A percentile compares a stretch with the other conserved stretches of the same genome.
These are phyloP conservation scores for Chaetogeoica ovagalla DNA, from an alignment of 2,888 invertebrate species.

Conservation along the genomic window DNA sequence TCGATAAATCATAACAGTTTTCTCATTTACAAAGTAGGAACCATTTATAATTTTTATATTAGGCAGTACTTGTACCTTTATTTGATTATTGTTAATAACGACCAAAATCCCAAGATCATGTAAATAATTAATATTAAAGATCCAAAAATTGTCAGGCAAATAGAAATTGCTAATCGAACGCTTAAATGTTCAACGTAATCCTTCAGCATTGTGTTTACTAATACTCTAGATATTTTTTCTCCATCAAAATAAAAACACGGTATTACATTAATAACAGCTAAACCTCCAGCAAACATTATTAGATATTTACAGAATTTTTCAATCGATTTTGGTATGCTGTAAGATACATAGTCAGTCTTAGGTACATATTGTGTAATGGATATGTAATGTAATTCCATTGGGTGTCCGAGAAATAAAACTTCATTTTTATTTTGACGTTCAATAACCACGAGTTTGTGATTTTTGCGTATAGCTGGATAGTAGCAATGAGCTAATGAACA, in stretches of 20 bases:
- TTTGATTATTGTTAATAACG: constrained; percentile 50
- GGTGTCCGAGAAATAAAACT: constrained; percentile 80
- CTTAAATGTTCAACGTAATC: constrained; percentile 63
- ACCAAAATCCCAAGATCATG: constrained; percentile 65
- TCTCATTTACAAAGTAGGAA: constrained; percentile 19
- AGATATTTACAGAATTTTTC: constrained; percentile 79
- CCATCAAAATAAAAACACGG: constrained; percentile 95
- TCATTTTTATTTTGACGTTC: constrained; percentile 59
- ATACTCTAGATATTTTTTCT: constrained; percentile 77
- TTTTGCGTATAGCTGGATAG: constrained; percentile 62
- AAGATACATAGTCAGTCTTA: constrained; percentile 66
- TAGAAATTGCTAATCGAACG: constrained; percentile 68
- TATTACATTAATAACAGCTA: constrained; percentile 86
- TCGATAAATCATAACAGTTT: neutral
- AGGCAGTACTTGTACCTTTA: neutral
- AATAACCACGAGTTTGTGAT: constrained; percentile 69
- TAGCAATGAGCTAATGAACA: constrained; percentile 58
- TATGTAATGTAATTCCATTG: constrained; percentile 74
- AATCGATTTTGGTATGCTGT: constrained; percentile 70
- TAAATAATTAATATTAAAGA: constrained; percentile 71
- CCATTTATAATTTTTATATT: neutral
- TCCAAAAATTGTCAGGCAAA: constrained; percentile 73
- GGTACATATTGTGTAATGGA: constrained; percentile 79
- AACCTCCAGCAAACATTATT: constrained; percentile 83
- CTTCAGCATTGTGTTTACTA: constrained; percentile 67